Percentiles rank a stretch among this genome's conserved stretches.
Conservation (phyloP, 1,140 invertebrate genomes). For the Rhynchophorus ferrugineus region DNA sequence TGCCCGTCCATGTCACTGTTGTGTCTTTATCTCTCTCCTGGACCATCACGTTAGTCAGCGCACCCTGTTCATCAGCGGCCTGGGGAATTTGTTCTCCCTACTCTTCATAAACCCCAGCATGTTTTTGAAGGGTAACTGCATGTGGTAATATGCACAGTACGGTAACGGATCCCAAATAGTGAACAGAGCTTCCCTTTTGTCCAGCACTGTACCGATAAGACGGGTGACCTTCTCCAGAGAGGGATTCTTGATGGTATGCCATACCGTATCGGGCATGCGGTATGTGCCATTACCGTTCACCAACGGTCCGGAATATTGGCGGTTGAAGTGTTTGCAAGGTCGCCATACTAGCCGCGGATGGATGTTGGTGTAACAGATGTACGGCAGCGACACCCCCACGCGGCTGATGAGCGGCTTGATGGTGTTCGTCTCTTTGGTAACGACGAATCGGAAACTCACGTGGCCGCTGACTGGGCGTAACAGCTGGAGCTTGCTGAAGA, state of each 20-base stretch:
- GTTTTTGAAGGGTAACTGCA: slow-evolving; percentile 61
- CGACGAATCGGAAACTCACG: slow-evolving; percentile 63
- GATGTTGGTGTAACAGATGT: slow-evolving; percentile 63
- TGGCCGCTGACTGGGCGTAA: slow-evolving; percentile 61
- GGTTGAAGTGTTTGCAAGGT: slow-evolving; percentile 52
- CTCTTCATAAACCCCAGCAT: slow-evolving; percentile 45
- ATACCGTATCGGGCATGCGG: slow-evolving; percentile 47
- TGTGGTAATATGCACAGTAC: slow-evolving; percentile 74
- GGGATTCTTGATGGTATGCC: slow-evolving; percentile 43
- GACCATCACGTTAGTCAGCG: slow-evolving; percentile 22
- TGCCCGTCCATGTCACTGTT: too few species aligned
- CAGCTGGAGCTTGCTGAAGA: slow-evolving; percentile 55
- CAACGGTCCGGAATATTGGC: slow-evolving; percentile 47
- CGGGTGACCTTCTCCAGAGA: slow-evolving; percentile 46
- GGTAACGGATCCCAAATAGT: slow-evolving; percentile 75
- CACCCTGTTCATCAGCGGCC: slow-evolving; percentile 34
- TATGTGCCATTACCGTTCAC: slow-evolving; percentile 43
- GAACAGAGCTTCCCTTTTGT: slow-evolving; percentile 68
- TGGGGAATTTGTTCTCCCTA: slow-evolving; percentile 33
- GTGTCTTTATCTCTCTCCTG: slow-evolving; percentile 36
- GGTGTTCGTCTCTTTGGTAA: slow-evolving; percentile 43
- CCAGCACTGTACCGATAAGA: slow-evolving; percentile 57
- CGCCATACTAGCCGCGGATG: slow-evolving; percentile 57
- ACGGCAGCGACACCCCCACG: slow-evolving; percentile 67
- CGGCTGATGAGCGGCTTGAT: slow-evolving; percentile 58